Conservation (phyloP, 2,797 vertebrate genomes). For the Lateolabrax maculatus region DNA sequence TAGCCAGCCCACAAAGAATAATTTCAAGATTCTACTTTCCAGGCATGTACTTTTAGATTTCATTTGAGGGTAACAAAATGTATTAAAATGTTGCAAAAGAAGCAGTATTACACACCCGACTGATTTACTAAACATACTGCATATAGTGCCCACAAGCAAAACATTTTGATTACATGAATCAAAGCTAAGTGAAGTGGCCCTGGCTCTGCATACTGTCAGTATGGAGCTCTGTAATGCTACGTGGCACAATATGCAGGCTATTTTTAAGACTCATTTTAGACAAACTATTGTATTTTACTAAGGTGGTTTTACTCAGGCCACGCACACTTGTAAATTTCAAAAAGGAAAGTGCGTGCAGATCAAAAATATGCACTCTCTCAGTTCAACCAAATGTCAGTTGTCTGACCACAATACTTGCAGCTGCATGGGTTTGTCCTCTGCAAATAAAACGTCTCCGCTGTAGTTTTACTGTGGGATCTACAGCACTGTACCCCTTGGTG, state of each 20-base stretch:
- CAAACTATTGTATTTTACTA: slow-evolving; percentile 56
- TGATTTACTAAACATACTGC: slow-evolving; percentile 35
- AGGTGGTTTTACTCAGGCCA: slow-evolving; percentile 44
- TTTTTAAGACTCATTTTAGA: slow-evolving; percentile 61
- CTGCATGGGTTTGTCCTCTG: slow-evolving; percentile 44
- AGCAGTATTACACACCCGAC: neutral
- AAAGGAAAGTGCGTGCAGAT: slow-evolving; percentile 47
- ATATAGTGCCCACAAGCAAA: slow-evolving; percentile 22
- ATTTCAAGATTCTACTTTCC: neutral
- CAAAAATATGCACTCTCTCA: slow-evolving; percentile 40
- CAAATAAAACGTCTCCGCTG: slow-evolving; percentile 37
- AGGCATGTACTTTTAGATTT: neutral
- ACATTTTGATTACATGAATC: slow-evolving; percentile 41
- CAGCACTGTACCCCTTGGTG: neutral
- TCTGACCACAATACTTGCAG: slow-evolving; percentile 57
- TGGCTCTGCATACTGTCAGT: slow-evolving; percentile 51
- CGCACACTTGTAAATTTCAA: slow-evolving; percentile 38
- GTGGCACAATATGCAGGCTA: slow-evolving; percentile 56
- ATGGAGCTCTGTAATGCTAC: slow-evolving; percentile 53
- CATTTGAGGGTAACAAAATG: neutral
- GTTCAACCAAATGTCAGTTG: slow-evolving; percentile 54
- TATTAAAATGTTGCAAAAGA: slow-evolving; percentile 5
- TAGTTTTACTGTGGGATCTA: slow-evolving; percentile 26
- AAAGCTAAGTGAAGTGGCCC: slow-evolving; percentile 38
- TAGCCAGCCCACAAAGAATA: neutral